Base-by-base conservation (phyloP, 2,113 vertebrate species). In the Passer domesticus region DNA sequence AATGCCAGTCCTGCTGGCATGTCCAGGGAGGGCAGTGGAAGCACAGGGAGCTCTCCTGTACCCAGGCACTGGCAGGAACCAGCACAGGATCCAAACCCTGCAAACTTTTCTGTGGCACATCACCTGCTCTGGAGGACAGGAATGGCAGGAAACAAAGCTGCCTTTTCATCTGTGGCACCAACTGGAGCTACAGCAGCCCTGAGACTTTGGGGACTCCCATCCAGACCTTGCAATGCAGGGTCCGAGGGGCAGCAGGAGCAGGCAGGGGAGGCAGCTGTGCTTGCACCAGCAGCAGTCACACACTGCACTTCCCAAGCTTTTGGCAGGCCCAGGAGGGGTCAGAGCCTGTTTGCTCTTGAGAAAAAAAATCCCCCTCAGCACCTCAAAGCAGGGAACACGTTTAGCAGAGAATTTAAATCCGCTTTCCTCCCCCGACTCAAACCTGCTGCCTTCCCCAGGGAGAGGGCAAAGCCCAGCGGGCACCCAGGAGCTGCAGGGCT, bases 81-180 rank as follows among this genome's bases (percentile, higher is more conserved):
- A 62, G 56, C 6, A 2, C 37, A 41, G 47, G 72, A 79, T 55
- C 37, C 6, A 9, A 43, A 44, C 37, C 19, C 23, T 6, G 1
- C n/a, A 43, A 56, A 7, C 41, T 6, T 3, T 24, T 28, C 43
- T 11, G 25, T 1, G 3, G 63, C 35, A 60, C 55, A 44, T 64
- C 6, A 11, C 12, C 33, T 0, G 0, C 35, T 47, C 47, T 6
- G 2, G 0, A 9, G 7, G 60, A 78, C 28, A 8, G 1, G 2
- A 58, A 76, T 0, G 2, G 16, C 3, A 4, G 41, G 37, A n/a
- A 70, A 41, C 46, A 44, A 58, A 81, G n/a, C 23, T 47, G 49
- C 58, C 33, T 92, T 76, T 62, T 6, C 10, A 33, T 52, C 75
- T 52, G 13, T 9, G 27, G 52, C 62, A 39, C 31, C 20, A 23